phyloP scores from a whole-genome alignment of 2,888 invertebrate genomes.

The Cordylochernes scorpioides region DNA sequence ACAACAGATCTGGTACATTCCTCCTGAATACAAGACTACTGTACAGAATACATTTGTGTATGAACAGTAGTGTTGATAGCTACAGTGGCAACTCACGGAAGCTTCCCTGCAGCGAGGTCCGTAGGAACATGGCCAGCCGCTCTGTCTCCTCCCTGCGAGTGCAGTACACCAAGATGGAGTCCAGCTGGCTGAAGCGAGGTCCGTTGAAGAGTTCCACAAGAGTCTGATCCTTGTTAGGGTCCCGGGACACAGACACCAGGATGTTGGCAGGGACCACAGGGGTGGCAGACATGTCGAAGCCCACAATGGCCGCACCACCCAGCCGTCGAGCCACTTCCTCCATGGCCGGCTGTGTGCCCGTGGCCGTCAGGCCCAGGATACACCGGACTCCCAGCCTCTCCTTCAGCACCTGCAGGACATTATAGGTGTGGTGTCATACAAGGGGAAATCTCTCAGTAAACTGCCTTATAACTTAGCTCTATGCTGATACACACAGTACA shows the following conservation, averaged over 20 bases:
- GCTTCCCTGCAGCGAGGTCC: conserved; percentile 49
- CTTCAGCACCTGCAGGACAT: conserved; percentile 29
- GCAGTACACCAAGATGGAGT: conserved; percentile 76
- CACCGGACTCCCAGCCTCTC: conserved; percentile 56
- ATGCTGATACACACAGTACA: not conserved
- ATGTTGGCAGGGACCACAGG: conserved; percentile 62
- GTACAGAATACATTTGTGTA: too few relatives aligned
- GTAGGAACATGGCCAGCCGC: conserved; percentile 42
- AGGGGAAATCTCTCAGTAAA: not conserved
- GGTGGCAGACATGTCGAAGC: too few relatives aligned
- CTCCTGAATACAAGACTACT: too few relatives aligned
- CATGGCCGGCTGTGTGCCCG: conserved; percentile 28
- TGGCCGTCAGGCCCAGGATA: conserved; percentile 26
- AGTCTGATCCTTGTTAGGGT: conserved; percentile 25
- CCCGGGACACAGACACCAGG: conserved; percentile 43
- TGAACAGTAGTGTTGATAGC: too few relatives aligned
- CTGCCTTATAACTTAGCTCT: not conserved
- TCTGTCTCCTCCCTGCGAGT: conserved; percentile 73
- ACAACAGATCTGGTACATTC: too few relatives aligned
- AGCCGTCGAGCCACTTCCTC: conserved; percentile 40
- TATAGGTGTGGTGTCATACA: not conserved
- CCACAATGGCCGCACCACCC: conserved; percentile 33
- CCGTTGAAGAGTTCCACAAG: conserved; percentile 41
- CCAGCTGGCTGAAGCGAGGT: conserved; percentile 31
- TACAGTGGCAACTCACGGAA: too few relatives aligned